Conservation (phyloP, 1,140 invertebrate species). For the Neoseiulus cucumeris region DNA sequence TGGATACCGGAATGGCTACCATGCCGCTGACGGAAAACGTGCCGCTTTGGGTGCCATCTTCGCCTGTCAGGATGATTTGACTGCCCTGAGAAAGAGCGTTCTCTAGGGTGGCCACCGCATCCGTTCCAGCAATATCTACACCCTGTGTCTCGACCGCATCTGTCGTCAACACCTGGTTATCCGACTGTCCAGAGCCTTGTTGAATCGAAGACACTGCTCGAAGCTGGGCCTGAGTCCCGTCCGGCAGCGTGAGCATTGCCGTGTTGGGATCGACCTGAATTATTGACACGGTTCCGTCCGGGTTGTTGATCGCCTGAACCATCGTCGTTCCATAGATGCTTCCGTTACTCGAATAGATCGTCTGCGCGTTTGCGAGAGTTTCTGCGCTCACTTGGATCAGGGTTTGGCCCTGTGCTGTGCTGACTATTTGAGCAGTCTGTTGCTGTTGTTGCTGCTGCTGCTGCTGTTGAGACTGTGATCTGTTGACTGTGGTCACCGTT, state of each 20-base stretch:
- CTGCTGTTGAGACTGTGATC: background rate
- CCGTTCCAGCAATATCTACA: background rate
- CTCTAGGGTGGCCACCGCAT: slow-evolving; percentile 34
- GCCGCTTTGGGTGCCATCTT: slow-evolving; percentile 62
- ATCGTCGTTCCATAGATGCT: slow-evolving; percentile 56
- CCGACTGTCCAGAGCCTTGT: slow-evolving; percentile 15
- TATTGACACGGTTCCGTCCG: slow-evolving; percentile 83
- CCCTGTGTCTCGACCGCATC: background rate
- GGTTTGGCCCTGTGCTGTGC: background rate
- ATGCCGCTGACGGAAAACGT: slow-evolving; percentile 78
- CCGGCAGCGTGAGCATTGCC: slow-evolving; percentile 68
- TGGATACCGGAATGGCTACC: slow-evolving; percentile 81
- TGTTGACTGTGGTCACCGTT: background rate
- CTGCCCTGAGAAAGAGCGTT: slow-evolving; percentile 70
- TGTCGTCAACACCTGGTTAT: background rate
- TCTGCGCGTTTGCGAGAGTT: slow-evolving; percentile 2
- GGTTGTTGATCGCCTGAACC: slow-evolving; percentile 83
- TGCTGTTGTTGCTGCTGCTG: background rate
- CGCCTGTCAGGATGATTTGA: slow-evolving; percentile 79
- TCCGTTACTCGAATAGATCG: slow-evolving; percentile 11
- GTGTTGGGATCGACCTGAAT: slow-evolving; percentile 89
- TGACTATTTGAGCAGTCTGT: background rate
- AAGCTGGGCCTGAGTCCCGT: slow-evolving; percentile 85
- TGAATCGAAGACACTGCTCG: slow-evolving; percentile 64
- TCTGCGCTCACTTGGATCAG: background rate